Conservation (phyloP, 2,888 invertebrate genomes). For the Charanyca ferruginea region DNA sequence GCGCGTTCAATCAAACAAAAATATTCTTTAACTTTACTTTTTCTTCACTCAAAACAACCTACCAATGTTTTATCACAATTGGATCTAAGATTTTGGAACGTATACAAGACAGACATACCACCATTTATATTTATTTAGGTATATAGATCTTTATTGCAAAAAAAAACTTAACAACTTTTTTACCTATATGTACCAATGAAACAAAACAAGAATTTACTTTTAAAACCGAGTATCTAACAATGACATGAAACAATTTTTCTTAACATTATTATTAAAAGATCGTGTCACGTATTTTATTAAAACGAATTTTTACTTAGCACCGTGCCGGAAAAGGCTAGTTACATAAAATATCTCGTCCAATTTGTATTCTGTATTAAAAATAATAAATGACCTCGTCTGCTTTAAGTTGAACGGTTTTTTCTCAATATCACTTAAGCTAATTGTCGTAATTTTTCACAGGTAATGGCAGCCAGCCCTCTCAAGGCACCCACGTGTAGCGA, state of each 20-base stretch:
- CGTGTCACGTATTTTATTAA: slow-evolving; percentile 52
- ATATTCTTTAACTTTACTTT: no score
- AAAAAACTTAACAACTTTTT: no score
- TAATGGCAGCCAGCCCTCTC: slow-evolving; percentile 81
- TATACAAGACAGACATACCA: no score
- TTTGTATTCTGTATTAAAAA: slow-evolving; percentile 67
- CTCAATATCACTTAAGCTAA: slow-evolving; percentile 67
- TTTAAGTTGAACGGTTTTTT: slow-evolving; percentile 62
- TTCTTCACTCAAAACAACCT: no score
- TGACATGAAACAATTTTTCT: background rate
- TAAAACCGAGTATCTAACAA: slow-evolving; percentile 12
- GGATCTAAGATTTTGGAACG: no score
- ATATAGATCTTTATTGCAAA: no score
- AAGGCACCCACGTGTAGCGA: slow-evolving; percentile 85
- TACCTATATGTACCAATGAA: no score
- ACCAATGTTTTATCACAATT: no score
- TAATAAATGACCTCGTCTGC: slow-evolving; percentile 62
- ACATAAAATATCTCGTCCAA: slow-evolving; percentile 62
- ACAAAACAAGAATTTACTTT: no score
- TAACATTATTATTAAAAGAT: slow-evolving; percentile 12
- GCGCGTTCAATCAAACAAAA: no score
- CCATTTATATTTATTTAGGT: no score
- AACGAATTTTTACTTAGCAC: slow-evolving; percentile 56
- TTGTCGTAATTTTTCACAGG: slow-evolving; percentile 79
- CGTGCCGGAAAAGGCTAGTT: slow-evolving; percentile 43